Evolutionary conservation across 2,113 vertebrate genomes (phyloP).

Genomic region (Lophochroa leadbeateri): DNA sequence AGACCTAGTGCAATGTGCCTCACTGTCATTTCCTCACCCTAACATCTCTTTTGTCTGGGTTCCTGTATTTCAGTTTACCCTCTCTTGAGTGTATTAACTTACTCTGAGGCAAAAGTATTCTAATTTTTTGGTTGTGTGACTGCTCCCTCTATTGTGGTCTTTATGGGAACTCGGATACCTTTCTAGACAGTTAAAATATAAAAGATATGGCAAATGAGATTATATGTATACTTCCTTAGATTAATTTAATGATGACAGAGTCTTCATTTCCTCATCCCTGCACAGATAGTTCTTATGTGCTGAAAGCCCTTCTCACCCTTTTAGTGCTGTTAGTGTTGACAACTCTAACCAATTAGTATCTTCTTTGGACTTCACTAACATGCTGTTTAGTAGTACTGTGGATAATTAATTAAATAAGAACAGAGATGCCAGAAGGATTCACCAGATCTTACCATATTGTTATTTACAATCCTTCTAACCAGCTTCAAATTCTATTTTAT

Average conservation of each 20-base stretch:
- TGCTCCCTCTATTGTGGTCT: background rate
- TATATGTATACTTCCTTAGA: background rate
- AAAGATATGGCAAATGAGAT: background rate
- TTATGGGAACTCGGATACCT: background rate
- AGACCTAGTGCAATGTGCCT: conserved; percentile 23
- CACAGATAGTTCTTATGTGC: background rate
- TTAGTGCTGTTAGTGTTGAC: conserved; percentile 2
- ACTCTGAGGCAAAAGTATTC: conserved; percentile 23
- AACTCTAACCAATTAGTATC: conserved; percentile 27
- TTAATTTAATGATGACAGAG: conserved; percentile 17
- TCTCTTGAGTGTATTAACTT: conserved; percentile 13
- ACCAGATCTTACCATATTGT: background rate
- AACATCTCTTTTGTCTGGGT: conserved; percentile 23
- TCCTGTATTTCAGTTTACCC: conserved; percentile 45
- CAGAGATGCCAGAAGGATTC: background rate
- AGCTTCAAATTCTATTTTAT: background rate
- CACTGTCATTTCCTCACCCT: conserved; percentile 49
- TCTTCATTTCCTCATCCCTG: background rate
- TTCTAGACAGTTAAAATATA: background rate
- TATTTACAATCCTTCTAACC: background rate
- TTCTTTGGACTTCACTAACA: background rate
- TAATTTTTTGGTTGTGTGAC: background rate
- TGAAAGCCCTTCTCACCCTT: conserved; percentile 8
- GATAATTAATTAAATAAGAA: conserved; percentile 18
- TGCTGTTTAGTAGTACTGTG: background rate